Evolutionary conservation across 1,140 invertebrate species (phyloP).

Genomic region (Bombus pyrosoma): DNA sequence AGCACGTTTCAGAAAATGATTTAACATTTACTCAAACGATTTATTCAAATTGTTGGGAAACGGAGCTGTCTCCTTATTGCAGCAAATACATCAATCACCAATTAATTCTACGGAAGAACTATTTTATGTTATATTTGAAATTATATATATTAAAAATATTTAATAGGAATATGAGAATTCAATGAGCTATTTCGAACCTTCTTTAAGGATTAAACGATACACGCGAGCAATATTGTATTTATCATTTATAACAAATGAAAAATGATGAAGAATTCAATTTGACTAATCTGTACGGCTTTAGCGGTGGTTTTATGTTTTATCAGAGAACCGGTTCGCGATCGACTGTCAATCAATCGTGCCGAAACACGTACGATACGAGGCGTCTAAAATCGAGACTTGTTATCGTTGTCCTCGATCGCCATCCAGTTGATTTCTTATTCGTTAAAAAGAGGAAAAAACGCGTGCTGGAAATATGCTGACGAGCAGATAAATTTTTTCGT

Average conservation of each 20-base stretch:
- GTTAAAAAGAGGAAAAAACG: not conserved
- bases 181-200: no score
- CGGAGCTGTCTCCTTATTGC: not conserved
- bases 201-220: no score
- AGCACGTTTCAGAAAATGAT: not conserved
- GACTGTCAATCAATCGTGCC: constrained; percentile 10
- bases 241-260: no score
- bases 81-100: no score
- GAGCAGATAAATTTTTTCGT: constrained; percentile 5
- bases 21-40: not conserved
- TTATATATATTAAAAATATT: no score
- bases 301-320: not conserved
- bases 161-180: no score
- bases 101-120: not conserved
- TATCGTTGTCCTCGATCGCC: not conserved
- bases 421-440: not conserved
- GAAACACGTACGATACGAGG: not conserved
- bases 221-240: no score
- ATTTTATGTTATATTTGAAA: not conserved
- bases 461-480: not conserved
- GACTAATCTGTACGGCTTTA: not conserved
- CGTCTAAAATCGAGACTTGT: not conserved
- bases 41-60: not conserved
- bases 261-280: not conserved
- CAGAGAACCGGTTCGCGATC: not conserved